Conservation (phyloP, 2,113 vertebrate species). For the Apaloderma vittatum region DNA sequence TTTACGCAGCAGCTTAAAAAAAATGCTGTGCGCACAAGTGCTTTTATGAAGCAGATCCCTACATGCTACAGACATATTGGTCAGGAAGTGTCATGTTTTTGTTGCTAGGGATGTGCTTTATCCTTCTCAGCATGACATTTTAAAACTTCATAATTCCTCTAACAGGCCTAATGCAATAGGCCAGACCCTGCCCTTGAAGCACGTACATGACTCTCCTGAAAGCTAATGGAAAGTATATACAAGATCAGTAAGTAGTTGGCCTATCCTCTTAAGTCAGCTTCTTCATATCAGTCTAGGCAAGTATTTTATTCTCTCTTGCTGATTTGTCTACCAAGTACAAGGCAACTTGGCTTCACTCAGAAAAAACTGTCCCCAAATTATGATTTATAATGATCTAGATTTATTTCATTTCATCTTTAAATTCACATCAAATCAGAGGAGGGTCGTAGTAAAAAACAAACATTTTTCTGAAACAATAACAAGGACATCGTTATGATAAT, state of each 20-base stretch:
- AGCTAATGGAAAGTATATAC: not conserved
- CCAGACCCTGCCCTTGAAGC: not conserved
- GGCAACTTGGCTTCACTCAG: not conserved
- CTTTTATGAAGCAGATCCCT: not conserved
- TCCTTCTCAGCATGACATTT: not conserved
- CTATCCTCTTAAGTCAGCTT: not conserved
- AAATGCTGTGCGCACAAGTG: not conserved
- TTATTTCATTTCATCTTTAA: slow-evolving; percentile 40
- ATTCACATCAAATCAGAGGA: not conserved
- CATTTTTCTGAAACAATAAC: not conserved
- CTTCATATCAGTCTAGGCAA: not conserved
- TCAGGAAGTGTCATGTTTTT: not conserved
- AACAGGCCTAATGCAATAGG: not conserved
- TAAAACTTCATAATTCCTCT: not conserved
- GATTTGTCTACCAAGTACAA: not conserved
- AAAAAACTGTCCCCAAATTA: not conserved
- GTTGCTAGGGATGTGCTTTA: not conserved
- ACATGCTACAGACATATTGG: not conserved
- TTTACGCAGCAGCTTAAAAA: not conserved
- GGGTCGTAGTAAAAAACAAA: slow-evolving; percentile 28
- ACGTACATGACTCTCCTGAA: not conserved
- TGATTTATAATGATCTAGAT: not conserved
- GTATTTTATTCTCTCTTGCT: not conserved
- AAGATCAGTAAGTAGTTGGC: not conserved
- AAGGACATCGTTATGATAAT: slow-evolving; percentile 3